Evolutionary conservation across 2,113 vertebrate genomes (phyloP).

Genomic region (Passerina amoena): DNA sequence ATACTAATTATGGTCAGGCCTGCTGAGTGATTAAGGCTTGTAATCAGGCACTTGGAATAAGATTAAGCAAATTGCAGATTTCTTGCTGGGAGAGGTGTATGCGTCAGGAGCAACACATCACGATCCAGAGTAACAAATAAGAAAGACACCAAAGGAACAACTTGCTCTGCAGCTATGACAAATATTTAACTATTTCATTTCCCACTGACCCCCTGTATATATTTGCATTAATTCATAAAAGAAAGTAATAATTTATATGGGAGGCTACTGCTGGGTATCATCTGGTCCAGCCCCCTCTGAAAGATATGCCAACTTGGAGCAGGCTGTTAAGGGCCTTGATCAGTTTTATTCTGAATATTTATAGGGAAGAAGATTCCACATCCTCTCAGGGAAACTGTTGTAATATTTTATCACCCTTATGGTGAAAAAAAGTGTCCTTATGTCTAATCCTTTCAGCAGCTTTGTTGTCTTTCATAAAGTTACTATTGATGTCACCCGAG

Average conservation of each 20-base stretch:
- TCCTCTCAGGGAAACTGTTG: not conserved
- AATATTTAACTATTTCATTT: not conserved
- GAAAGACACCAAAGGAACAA: not conserved
- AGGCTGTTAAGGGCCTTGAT: not conserved
- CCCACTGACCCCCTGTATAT: not conserved
- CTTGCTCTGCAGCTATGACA: not conserved
- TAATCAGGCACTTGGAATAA: conserved; percentile 44
- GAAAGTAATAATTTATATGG: not conserved
- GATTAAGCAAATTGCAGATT: conserved; percentile 19
- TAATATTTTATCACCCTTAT: not conserved
- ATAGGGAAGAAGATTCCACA: not conserved
- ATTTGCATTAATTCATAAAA: not conserved
- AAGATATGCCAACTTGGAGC: not conserved
- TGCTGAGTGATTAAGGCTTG: conserved; percentile 36
- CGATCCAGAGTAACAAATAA: not conserved
- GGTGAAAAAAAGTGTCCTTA: not conserved
- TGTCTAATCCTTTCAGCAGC: not conserved
- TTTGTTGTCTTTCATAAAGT: not conserved
- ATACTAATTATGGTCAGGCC: not conserved
- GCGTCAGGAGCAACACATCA: not conserved
- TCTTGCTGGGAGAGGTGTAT: conserved; percentile 1
- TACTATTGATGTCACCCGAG: not conserved
- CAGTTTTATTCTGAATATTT: not conserved
- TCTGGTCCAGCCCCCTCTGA: not conserved
- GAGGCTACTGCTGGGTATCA: not conserved